Evolutionary conservation across 1,140 invertebrate genomes (phyloP).

Genomic region (Drosophila kepulauana): DNA sequence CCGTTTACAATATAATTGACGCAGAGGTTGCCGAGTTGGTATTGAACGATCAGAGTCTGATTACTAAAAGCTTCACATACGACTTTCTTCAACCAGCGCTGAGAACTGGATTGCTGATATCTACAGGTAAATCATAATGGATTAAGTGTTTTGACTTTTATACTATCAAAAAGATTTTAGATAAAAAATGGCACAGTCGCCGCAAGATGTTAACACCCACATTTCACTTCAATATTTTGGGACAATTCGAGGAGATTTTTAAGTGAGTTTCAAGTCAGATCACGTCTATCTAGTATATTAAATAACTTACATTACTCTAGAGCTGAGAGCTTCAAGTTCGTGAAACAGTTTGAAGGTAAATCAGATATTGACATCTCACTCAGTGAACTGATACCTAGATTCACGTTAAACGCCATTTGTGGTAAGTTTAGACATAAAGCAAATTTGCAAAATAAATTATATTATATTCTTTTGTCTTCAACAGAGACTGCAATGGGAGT

Average conservation of each 20-base stretch:
- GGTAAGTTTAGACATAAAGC: conserved; percentile 84
- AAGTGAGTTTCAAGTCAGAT: conserved; percentile 84
- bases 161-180: conserved; percentile 26
- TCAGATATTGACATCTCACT: conserved; percentile 40
- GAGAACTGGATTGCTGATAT: conserved; percentile 88
- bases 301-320: conserved; percentile 28
- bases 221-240: conserved; percentile 95
- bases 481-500: conserved; percentile 93
- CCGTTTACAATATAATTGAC: conserved; percentile 70
- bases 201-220: conserved; percentile 94
- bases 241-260: conserved; percentile 91
- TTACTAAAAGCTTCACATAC: conserved; percentile 73
- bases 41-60: conserved; percentile 65
- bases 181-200: conserved; percentile 90
- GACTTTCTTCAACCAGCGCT: conserved; percentile 89
- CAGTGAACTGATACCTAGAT: conserved; percentile 86
- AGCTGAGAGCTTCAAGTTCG: conserved; percentile 83
- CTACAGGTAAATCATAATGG: conserved; percentile 85
- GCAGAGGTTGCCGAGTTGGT: conserved; percentile 64
- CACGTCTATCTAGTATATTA: not conserved
- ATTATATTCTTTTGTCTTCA: not conserved
- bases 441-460: not conserved
- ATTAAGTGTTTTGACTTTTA: not conserved
- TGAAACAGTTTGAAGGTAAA: conserved; percentile 59
- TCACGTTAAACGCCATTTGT: conserved; percentile 92